Evolutionary conservation across 2,888 invertebrate species (phyloP), one percentile per base, ranked within the genome.

Genomic region (Thecocarcelia acutangulata): DNA sequence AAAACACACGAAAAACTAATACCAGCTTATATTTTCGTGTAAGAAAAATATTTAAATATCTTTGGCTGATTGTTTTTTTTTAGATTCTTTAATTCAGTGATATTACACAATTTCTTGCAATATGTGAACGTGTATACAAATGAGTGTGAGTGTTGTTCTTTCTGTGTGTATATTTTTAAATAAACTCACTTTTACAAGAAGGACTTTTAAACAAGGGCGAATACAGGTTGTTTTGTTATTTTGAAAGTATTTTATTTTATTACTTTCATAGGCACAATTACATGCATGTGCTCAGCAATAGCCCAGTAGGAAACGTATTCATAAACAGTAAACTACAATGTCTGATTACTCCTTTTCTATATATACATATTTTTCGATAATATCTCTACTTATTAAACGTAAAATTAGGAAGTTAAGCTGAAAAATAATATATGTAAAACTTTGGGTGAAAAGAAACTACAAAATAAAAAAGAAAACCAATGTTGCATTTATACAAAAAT

Each of bases 21-120:
- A 50, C 28, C 40, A 63, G 33, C 56, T 64, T 33, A 19, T 8
- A 52, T 12, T 68, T 68, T 52, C 24, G 40, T 63, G 46, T 54
- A 33, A 48, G 61, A 21, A 70, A 24, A 24, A 54, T 58, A 8
- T 72, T 66, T 52, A 73, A 78, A 78, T 73, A 58, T 66, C 44
- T 72, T 78, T 21, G 15, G 42, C n/a, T 69, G 13, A 56, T 24
- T 58, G 15, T 50, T 48, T 50, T 64, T 63, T 56, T 56, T 12
- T 15, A 2, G n/a, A 54, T 59, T 52, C 58, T 66, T 63, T 73
- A 42, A 48, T 68, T 59, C 63, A 15, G 46, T 59, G 37, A 78
- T 66, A 78, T 66, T 72, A 52, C 59, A 73, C 44, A 72, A 73
- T 66, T 72, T 42, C 52, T 46, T 77, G 48, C 28, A 63, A 48